A percentile compares a stretch with the other conserved stretches of the same genome.
These are phyloP conservation scores for Hesperophylax magnus DNA, from an alignment of 1,140 invertebrate genomes.

Conservation along the genomic window DNA sequence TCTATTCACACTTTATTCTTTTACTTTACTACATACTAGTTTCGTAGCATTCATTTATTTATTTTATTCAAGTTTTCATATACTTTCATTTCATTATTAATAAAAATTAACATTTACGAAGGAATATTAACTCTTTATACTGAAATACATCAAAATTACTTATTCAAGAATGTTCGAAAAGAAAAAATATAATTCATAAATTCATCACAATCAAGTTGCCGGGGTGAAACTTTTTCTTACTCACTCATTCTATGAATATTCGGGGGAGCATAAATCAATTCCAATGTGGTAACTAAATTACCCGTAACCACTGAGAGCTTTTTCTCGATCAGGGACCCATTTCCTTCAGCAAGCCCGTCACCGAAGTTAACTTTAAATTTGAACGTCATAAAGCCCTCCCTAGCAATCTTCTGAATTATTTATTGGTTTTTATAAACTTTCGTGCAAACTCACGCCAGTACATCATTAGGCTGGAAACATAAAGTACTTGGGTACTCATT, in stretches of 20 bases:
- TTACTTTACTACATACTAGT: too few species aligned
- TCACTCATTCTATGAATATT: neutral
- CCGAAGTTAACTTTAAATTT: conserved; percentile 17
- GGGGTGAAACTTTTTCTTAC: neutral
- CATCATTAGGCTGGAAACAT: neutral
- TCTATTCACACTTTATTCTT: too few species aligned
- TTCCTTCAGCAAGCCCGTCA: conserved; percentile 2
- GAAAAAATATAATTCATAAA: too few species aligned
- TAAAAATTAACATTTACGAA: too few species aligned
- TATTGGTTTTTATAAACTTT: conserved; percentile 19
- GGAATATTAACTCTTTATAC: too few species aligned
- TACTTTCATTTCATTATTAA: too few species aligned
- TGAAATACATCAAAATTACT: too few species aligned
- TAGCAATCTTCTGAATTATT: conserved; percentile 16
- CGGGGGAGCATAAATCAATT: too few species aligned
- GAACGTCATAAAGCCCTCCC: conserved; percentile 15
- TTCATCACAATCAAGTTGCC: too few species aligned
- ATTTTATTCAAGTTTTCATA: too few species aligned
- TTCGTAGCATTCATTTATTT: too few species aligned
- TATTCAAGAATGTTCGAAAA: too few species aligned
- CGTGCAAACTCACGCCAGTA: neutral
- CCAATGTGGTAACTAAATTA: neutral
- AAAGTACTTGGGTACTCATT: neutral
- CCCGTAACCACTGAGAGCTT: neutral
- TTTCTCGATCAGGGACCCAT: neutral